phyloP scores from a whole-genome alignment of 2,113 vertebrate species.

The Zapus hudsonius region DNA sequence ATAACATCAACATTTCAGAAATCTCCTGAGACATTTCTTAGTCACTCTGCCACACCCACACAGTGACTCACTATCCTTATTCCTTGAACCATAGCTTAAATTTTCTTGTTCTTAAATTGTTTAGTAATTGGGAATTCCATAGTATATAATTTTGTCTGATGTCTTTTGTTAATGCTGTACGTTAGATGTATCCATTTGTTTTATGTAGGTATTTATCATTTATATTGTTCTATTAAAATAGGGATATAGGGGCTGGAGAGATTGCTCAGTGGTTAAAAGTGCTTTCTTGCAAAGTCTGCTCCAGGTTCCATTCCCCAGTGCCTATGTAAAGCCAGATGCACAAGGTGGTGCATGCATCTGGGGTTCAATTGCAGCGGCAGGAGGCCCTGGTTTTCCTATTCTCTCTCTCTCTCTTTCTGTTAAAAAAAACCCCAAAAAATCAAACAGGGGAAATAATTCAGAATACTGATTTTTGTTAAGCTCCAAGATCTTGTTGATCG shows the following conservation, averaged over 20 bases:
- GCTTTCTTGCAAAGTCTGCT: too few relatives aligned
- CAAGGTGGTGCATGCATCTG: too few relatives aligned
- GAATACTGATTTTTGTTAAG: conserved; percentile 7
- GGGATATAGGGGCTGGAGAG: too few relatives aligned
- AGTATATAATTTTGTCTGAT: neutral
- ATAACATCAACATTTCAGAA: neutral
- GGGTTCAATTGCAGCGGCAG: too few relatives aligned
- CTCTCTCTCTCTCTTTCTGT: too few relatives aligned
- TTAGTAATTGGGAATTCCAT: conserved; percentile 4
- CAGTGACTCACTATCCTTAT: neutral
- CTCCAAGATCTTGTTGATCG: neutral
- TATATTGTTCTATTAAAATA: conserved; percentile 2
- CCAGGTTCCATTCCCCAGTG: too few relatives aligned
- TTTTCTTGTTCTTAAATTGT: conserved; percentile 35
- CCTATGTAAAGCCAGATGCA: too few relatives aligned
- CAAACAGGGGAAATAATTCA: conserved; percentile 1
- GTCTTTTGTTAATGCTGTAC: neutral
- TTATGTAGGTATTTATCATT: conserved; percentile 49
- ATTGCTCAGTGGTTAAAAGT: too few relatives aligned
- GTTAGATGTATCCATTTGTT: conserved; percentile 22
- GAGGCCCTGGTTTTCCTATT: too few relatives aligned
- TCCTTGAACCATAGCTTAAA: neutral
- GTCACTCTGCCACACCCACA: neutral
- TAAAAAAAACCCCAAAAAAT: too few relatives aligned
- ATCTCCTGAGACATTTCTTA: neutral